These are phyloP conservation scores for Apamea epomidion DNA, from an alignment of 2,888 invertebrate species.

Conservation along the genomic window DNA sequence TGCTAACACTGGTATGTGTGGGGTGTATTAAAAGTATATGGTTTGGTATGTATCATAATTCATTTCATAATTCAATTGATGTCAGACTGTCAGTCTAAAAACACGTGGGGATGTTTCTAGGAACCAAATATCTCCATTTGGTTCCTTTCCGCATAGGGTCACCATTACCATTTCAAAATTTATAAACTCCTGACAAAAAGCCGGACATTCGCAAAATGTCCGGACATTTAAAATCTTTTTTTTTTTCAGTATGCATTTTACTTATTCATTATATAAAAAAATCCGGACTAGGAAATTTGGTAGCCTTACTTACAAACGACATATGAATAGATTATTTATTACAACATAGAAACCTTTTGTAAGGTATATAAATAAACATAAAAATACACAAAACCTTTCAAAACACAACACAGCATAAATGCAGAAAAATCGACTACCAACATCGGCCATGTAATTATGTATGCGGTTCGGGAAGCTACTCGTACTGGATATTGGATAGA, in stretches of 20 bases:
- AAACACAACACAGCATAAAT: constrained; percentile 20
- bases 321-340: not conserved
- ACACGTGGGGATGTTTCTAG: not conserved
- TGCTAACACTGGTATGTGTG: not conserved
- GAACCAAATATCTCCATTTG: too few relatives aligned
- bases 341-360: not conserved
- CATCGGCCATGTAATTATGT: constrained; percentile 18
- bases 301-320: not conserved
- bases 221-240: too few relatives aligned
- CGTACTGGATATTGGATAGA: not conserved
- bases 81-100: not conserved
- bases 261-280: too few relatives aligned
- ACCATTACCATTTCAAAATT: too few relatives aligned
- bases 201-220: too few relatives aligned
- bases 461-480: not conserved
- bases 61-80: not conserved
- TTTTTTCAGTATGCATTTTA: too few relatives aligned
- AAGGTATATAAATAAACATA: not conserved
- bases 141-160: too few relatives aligned
- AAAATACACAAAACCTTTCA: not conserved
- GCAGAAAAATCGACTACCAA: not conserved
- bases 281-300: too few relatives aligned
- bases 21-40: not conserved
- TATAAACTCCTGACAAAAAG: too few relatives aligned
- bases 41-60: not conserved